phyloP scores from a whole-genome alignment of 2,888 invertebrate species.

The Panorpa germanica region DNA sequence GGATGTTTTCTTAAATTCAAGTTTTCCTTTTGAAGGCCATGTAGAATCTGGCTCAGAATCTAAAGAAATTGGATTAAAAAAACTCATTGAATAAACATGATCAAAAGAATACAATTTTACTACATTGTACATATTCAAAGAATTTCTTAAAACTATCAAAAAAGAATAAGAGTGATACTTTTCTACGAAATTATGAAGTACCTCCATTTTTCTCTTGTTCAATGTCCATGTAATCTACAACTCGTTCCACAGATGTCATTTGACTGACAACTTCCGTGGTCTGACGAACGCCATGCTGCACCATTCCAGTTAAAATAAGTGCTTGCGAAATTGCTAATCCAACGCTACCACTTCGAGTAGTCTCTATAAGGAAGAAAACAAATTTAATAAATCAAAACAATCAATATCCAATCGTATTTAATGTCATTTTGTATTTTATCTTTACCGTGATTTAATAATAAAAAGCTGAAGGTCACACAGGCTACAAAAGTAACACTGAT shows the following conservation, averaged over 20 bases:
- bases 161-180: too few relatives aligned
- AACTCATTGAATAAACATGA: background rate
- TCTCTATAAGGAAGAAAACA: slow-evolving; percentile 15
- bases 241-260: slow-evolving; percentile 55
- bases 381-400: too few relatives aligned
- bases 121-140: background rate
- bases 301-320: slow-evolving; percentile 49
- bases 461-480: slow-evolving; percentile 40
- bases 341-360: slow-evolving; percentile 49
- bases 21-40: slow-evolving; percentile 19
- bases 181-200: too few relatives aligned
- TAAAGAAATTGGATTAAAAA: too few relatives aligned
- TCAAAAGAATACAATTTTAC: slow-evolving; percentile 1
- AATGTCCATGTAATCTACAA: slow-evolving; percentile 50
- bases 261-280: slow-evolving; percentile 48
- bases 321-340: slow-evolving; percentile 49
- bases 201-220: slow-evolving; percentile 36
- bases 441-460: slow-evolving; percentile 35
- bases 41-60: too few relatives aligned
- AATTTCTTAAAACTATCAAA: background rate
- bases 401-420: too few relatives aligned
- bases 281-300: slow-evolving; percentile 47
- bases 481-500: slow-evolving; percentile 47
- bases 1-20: slow-evolving; percentile 31
- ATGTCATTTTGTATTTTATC: background rate